A percentile compares a stretch with the other conserved stretches of the same genome.
Evolutionary conservation across 2,888 invertebrate species (phyloP).

Genomic region (Stenichneumon culpator): DNA sequence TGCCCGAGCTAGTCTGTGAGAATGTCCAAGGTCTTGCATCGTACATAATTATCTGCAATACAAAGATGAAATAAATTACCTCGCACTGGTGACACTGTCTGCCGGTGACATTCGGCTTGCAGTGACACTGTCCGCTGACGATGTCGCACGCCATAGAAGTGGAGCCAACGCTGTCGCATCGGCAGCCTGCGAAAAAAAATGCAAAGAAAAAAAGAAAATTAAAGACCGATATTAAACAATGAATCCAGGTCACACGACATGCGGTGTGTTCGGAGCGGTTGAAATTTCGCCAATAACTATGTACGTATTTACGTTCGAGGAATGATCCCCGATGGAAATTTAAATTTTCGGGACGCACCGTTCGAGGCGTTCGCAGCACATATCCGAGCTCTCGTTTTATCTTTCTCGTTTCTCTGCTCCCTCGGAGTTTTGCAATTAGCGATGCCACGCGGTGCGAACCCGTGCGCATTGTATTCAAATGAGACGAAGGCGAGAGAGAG

Average conservation of each 20-base stretch:
- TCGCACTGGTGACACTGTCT: slow-evolving; percentile 91
- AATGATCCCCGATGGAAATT: slow-evolving; percentile 44
- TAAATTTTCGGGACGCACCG: slow-evolving; percentile 64
- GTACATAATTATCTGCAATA: neutral
- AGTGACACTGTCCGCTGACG: slow-evolving; percentile 92
- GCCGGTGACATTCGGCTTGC: slow-evolving; percentile 90
- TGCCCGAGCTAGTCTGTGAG: too few species aligned
- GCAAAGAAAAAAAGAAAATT: slow-evolving; percentile 40
- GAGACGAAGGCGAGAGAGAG: slow-evolving; percentile 63
- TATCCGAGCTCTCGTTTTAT: slow-evolving; percentile 27
- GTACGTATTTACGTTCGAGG: neutral
- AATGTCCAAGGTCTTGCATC: too few species aligned
- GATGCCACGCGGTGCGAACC: slow-evolving; percentile 71
- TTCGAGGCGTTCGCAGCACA: neutral
- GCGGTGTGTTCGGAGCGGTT: slow-evolving; percentile 29
- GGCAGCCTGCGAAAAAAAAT: slow-evolving; percentile 90
- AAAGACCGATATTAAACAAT: slow-evolving; percentile 33
- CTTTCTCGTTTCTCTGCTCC: slow-evolving; percentile 37
- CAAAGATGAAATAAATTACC: slow-evolving; percentile 85
- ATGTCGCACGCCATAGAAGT: slow-evolving; percentile 91
- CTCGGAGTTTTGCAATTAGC: slow-evolving; percentile 77
- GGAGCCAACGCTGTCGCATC: slow-evolving; percentile 92
- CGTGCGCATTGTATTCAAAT: slow-evolving; percentile 80
- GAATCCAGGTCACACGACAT: slow-evolving; percentile 45
- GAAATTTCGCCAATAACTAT: slow-evolving; percentile 52